Percentiles rank a stretch among this genome's conserved stretches.
Evolutionary conservation across 2,888 invertebrate genomes (phyloP).

Genomic region (Tenodera sinensis): DNA sequence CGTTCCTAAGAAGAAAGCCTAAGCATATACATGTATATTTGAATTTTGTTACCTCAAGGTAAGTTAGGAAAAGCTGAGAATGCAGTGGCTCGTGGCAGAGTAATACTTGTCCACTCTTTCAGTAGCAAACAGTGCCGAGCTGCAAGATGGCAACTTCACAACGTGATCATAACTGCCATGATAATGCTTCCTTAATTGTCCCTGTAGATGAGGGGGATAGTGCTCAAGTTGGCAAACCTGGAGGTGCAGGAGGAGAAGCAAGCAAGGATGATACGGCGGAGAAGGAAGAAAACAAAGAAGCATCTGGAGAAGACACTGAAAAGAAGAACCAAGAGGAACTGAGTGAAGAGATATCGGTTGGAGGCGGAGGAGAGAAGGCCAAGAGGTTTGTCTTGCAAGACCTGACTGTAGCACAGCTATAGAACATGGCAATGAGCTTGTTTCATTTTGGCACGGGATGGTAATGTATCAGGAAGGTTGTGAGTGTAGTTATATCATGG

Average conservation of each 20-base stretch:
- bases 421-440: background rate
- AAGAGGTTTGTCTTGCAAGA: slow-evolving; percentile 35
- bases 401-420: background rate
- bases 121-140: slow-evolving; percentile 20
- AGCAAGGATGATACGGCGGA: slow-evolving; percentile 40
- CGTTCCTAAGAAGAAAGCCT: background rate
- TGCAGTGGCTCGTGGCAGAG: slow-evolving; percentile 6
- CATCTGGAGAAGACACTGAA: slow-evolving; percentile 21
- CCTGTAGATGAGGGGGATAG: slow-evolving; percentile 46
- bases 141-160: background rate
- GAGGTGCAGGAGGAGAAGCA: slow-evolving; percentile 44
- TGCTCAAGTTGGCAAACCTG: slow-evolving; percentile 37
- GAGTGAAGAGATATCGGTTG: slow-evolving; percentile 29
- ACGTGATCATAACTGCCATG: slow-evolving; percentile 29
- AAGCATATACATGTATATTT: background rate
- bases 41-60: background rate
- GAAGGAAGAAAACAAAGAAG: slow-evolving; percentile 26
- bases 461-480: background rate
- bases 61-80: background rate
- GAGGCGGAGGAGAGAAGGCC: slow-evolving; percentile 29
- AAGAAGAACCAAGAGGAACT: slow-evolving; percentile 30
- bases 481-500: slow-evolving; percentile 1
- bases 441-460: background rate
- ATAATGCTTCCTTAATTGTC: slow-evolving; percentile 40
- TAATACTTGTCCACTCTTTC: slow-evolving; percentile 31